A percentile compares a stretch with the other conserved stretches of the same genome.
phyloP scores from a whole-genome alignment of 2,888 invertebrate genomes.

The Acronicta leporina region DNA sequence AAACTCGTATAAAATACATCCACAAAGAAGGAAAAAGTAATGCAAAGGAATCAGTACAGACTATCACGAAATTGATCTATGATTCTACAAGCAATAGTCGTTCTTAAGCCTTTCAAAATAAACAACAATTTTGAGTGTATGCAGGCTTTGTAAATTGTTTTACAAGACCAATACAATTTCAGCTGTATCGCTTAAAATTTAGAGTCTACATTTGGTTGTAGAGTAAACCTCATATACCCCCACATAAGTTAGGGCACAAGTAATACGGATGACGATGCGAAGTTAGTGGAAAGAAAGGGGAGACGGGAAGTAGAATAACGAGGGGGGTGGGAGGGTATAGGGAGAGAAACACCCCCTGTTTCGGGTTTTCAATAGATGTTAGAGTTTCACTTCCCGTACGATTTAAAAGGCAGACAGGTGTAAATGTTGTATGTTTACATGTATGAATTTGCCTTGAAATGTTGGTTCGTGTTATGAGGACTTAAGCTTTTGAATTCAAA shows the following conservation, averaged over 20 bases:
- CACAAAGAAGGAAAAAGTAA: constrained; percentile 88
- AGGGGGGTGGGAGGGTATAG: constrained; percentile 65
- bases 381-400: constrained; percentile 80
- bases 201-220: constrained; percentile 59
- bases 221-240: constrained; percentile 69
- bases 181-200: constrained; percentile 11
- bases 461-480: constrained; percentile 17
- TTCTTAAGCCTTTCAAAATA: constrained; percentile 47
- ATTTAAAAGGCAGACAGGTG: constrained; percentile 84
- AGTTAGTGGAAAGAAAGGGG: constrained; percentile 88
- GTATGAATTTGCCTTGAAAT: constrained; percentile 27
- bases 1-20: constrained; percentile 86
- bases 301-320: constrained; percentile 81
- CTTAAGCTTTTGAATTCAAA: constrained; percentile 17
- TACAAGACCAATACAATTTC: constrained; percentile 58
- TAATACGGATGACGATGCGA: constrained; percentile 89
- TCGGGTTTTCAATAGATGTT: constrained; percentile 89
- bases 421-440: constrained; percentile 64
- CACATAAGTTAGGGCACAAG: constrained; percentile 88
- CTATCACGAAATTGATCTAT: constrained; percentile 87
- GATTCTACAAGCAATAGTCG: constrained; percentile 58
- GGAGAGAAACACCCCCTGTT: constrained; percentile 79
- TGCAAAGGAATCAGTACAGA: constrained; percentile 87
- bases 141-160: constrained; percentile 75
- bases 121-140: constrained; percentile 61